Base-by-base conservation (phyloP, 1,140 invertebrate genomes). In the Trichonephila clavipes region DNA sequence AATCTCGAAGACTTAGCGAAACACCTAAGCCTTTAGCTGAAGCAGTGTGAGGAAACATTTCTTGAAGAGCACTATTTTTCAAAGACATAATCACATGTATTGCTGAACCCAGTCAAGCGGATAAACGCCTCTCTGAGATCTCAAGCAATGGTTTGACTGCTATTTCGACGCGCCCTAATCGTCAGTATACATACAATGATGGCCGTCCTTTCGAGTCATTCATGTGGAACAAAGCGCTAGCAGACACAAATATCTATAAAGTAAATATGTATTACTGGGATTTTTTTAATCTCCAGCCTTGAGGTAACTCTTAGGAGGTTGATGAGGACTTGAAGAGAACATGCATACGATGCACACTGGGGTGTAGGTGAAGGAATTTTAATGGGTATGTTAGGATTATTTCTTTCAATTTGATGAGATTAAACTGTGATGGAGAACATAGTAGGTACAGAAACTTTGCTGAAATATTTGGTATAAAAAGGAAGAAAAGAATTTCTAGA, bases 211-310 rank as follows among this genome's bases (percentile, higher is more conserved):
- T 69, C n/a, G 66, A 77, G 16, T 34, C 28, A 10, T 12, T 77
- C 14, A 34, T 1, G 72, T 77, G 72, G 72, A 77, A 77, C 72
- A 77, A 77, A 77, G 28, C 72, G 16, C 72, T 19, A 40, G 18
- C 34, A 77, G 14, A 28, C 28, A 12, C 72, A 19, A 40, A 34
- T 77, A 77, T 77, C 72, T 19, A 14, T 18, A 77, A 40, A 77
- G 72, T 40, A 77, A 77, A 77, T 77, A 77, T 77, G 28, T 77
- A 77, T 77, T 69, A 69, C n/a, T 14, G n/a, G 24, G 66, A 51
- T 24, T 24, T 40, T 40, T 66, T 66, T 69, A 24, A 69, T 24
- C 66, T 12, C n/a, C 66, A 24, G 66, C 66, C 66, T 69, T 24
- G 24, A 24, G 66, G 21, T 69, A 51, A 69, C 24, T 24, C 10